Percentiles rank a stretch among this genome's conserved stretches.
Evolutionary conservation across 2,113 vertebrate genomes (phyloP).

Genomic region (Glaucomys volans): DNA sequence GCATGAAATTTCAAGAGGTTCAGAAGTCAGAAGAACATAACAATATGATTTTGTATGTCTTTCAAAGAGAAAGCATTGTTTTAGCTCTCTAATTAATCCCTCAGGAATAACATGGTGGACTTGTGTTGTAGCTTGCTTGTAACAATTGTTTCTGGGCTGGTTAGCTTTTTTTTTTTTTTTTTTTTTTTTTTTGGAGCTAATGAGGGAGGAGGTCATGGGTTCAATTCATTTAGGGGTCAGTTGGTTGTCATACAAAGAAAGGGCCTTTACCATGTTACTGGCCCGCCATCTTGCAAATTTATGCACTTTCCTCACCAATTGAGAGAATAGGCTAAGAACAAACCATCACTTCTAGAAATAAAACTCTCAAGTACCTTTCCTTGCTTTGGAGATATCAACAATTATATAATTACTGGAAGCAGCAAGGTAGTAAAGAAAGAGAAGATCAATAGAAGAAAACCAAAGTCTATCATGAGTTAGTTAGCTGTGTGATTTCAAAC

Average conservation of each 20-base stretch:
- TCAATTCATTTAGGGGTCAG: slow-evolving; percentile 84
- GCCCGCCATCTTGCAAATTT: slow-evolving; percentile 77
- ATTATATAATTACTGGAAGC: slow-evolving; percentile 7
- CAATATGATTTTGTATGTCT: slow-evolving; percentile 79
- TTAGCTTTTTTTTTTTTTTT: slow-evolving; percentile 41
- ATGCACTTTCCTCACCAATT: slow-evolving; percentile 67
- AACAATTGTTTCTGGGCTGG: slow-evolving; percentile 81
- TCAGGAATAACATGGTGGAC: slow-evolving; percentile 77
- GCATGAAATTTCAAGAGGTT: slow-evolving; percentile 74
- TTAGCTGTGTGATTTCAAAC: not conserved
- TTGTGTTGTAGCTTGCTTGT: slow-evolving; percentile 79
- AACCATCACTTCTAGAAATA: slow-evolving; percentile 49
- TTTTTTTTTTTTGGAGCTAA: slow-evolving; percentile 67
- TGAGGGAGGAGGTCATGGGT: slow-evolving; percentile 79
- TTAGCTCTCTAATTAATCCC: slow-evolving; percentile 84
- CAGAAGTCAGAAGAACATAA: slow-evolving; percentile 70
- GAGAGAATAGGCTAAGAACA: slow-evolving; percentile 55
- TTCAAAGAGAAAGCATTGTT: slow-evolving; percentile 80
- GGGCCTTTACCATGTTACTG: slow-evolving; percentile 72
- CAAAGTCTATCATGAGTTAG: not conserved
- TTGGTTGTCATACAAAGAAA: slow-evolving; percentile 79
- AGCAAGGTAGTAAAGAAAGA: not conserved
- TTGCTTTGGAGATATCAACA: slow-evolving; percentile 36
- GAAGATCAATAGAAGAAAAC: not conserved
- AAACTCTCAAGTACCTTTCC: slow-evolving; percentile 26